Base-by-base conservation (phyloP, 2,888 invertebrate genomes). In the Temnothorax rugatulus region DNA sequence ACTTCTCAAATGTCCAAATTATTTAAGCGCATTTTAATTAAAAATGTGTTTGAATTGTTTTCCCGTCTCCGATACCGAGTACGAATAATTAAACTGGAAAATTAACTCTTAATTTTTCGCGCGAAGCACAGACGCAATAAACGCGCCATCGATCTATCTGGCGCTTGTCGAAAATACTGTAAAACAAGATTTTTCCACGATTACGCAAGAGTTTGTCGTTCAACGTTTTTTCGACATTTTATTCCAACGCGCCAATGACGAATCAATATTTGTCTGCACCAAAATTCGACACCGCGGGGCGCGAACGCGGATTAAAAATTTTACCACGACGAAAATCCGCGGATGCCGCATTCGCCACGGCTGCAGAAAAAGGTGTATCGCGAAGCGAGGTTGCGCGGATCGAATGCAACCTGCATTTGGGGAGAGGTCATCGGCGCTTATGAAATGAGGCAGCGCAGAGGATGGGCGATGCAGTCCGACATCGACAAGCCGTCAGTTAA, bases 401-500 rank as follows among this genome's bases (percentile, higher is more conserved):
- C 25, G 54, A 59, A 34, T 34, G 29, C 47, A 50, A 18, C 34
- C 9, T 59, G 75, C 57, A 61, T 18, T 38, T 34, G 47, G 73
- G 50, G 47, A 63, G 47, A 63, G 63, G 50, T 76, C 75, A 54
- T 82, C 63, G 63, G 21, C 52, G 82, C 41, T 76, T 75, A 81
- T 71, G 47, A 81, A 71, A 81, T 81, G 73, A 81, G 79, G 47
- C 79, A 47, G 29, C 61, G 61, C 38, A 5, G 34, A 34, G 47
- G 18, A 71, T 50, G 59, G 34, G 11, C 63, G 44, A 25, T 79
- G 76, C 87, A 84, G 77, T 83, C 71, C 73, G 66, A 86, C 47
- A 89, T 86, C 90, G 86, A 88, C 89, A 86, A 82, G 82, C 84
- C 90, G 86, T 88, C 90, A 83, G 88, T 89, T 88, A 89, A 84